These are phyloP conservation scores for Charina bottae DNA, from an alignment of 2,113 vertebrate genomes.

Conservation along the genomic window DNA sequence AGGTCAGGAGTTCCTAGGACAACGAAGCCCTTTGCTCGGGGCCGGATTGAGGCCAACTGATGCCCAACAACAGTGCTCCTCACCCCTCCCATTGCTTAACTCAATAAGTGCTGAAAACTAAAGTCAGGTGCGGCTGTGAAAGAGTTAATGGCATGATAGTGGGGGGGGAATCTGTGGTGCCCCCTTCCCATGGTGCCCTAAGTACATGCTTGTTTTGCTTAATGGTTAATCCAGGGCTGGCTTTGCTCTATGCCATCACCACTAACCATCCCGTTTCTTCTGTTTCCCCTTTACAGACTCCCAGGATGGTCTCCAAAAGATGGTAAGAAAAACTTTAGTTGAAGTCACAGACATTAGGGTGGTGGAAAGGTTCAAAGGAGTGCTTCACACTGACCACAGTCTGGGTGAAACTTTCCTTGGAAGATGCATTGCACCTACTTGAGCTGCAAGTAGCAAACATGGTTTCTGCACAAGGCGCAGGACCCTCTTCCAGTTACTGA, in stretches of 20 bases:
- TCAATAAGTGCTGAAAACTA: background rate
- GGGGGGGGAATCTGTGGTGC: background rate
- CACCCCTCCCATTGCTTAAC: background rate
- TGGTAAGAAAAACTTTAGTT: slow-evolving; percentile 57
- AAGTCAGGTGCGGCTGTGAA: background rate
- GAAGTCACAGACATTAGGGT: background rate
- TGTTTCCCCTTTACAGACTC: slow-evolving; percentile 51
- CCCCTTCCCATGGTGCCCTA: background rate
- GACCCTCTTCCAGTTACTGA: background rate
- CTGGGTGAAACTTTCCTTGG: background rate
- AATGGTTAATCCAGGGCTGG: background rate
- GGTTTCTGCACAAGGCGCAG: background rate
- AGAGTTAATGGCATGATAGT: background rate
- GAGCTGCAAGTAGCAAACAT: background rate
- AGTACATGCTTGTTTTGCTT: background rate
- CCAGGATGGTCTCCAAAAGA: slow-evolving; percentile 61
- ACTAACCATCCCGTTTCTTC: background rate
- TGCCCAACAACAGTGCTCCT: background rate
- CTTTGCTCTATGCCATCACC: background rate
- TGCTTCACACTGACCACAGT: background rate
- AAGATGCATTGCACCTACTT: background rate
- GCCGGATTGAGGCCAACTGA: background rate
- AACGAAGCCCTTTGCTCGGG: background rate
- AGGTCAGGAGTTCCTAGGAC: background rate
- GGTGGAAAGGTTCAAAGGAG: background rate